Evolutionary conservation across 2,113 vertebrate genomes (phyloP).

Genomic region (Ochotona curzoniae): DNA sequence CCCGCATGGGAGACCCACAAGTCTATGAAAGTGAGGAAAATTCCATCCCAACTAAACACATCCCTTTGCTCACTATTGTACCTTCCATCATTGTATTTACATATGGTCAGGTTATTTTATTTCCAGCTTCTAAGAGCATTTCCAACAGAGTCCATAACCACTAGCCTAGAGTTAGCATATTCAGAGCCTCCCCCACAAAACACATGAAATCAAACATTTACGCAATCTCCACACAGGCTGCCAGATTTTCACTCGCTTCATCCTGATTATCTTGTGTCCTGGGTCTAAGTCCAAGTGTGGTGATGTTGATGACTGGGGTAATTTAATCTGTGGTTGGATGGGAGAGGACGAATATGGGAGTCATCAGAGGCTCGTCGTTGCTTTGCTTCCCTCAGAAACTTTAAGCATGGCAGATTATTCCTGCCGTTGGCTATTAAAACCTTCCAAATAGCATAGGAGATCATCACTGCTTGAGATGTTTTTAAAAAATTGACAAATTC

Average conservation of each 20-base stretch:
- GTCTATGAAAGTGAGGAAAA: not conserved
- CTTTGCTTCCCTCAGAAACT: not conserved
- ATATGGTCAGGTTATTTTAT: too few relatives aligned
- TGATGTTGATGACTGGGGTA: not conserved
- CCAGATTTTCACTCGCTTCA: not conserved
- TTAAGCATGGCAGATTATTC: not conserved
- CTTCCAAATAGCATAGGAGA: not conserved
- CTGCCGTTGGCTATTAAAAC: not conserved
- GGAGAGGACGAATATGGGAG: not conserved
- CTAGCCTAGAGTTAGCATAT: not conserved
- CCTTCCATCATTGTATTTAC: not conserved
- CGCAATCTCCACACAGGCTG: not conserved
- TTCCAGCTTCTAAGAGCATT: not conserved
- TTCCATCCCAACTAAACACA: not conserved
- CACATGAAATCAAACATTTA: not conserved
- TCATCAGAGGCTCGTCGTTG: not conserved
- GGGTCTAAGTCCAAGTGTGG: not conserved
- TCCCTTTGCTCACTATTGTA: not conserved
- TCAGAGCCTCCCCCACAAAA: not conserved
- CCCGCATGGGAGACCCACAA: not conserved
- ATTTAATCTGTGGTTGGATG: accelerated
- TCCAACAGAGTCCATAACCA: not conserved
- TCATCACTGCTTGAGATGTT: too few relatives aligned
- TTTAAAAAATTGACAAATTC: not conserved
- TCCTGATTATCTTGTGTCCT: not conserved